Base-by-base conservation (phyloP, 2,888 invertebrate species). In the Mimas tiliae region DNA sequence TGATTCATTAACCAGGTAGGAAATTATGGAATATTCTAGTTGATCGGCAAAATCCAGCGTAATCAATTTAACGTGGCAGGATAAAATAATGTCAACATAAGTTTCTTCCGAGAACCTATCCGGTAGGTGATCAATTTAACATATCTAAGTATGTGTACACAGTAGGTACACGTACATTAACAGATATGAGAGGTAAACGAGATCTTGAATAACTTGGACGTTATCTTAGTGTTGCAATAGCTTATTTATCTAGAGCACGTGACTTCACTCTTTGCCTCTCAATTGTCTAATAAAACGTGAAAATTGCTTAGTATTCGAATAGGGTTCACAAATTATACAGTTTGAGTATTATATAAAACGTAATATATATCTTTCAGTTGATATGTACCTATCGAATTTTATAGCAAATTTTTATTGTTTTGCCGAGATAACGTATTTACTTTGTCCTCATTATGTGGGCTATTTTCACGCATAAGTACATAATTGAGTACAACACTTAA, bases 191-290 rank as follows among this genome's bases (percentile, higher is more conserved):
- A 67, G n/a, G 38, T 50, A 9, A 55, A 16, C 16, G 33, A 70
- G 70, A 70, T 69, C 67, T 68, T 58, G 48, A 48, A 65, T 47
- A 47, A 53, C 51, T 67, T 34, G 62, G 65, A 68, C 70, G 68
- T 75, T 74, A 80, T 79, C 72, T 70, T 48, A 69, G 71, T 73
- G 74, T 72, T 70, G 74, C 71, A 75, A 64, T 63, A 27, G 47
- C 63, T 65, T 65, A 64, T 67, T 75, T 81, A 80, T 77, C 80
- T 65, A 12, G 63, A 68, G 74, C 77, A 76, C 79, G 79, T 81
- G 79, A 79, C 71, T 38, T 8, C 55, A 19, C 4, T 55, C 34
- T 42, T 19, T 16, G 38, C 16, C 14, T 12, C 14, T 45, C 11
- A 45, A 42, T 1, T 42, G 42, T 1, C 1, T 7, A 11, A 11